Percentiles rank a stretch among this genome's conserved stretches.
Evolutionary conservation across 35 echinoderm and acorn worm species (phyloP).

Genomic region (Strongylocentrotus purpuratus): DNA sequence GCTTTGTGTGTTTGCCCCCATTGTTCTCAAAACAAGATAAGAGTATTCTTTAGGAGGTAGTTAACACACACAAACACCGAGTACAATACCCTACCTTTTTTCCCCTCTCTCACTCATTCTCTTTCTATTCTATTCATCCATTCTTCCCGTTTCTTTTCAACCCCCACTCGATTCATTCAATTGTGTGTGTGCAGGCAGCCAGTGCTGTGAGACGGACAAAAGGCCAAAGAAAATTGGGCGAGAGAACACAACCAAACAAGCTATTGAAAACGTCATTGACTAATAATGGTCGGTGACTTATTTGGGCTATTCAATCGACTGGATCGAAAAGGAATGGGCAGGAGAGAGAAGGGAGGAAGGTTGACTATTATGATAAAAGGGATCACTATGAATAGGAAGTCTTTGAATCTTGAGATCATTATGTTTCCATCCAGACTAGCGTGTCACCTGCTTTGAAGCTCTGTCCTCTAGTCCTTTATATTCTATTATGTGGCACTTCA

Average conservation of each 20-base stretch:
- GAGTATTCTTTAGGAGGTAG: slow-evolving; percentile 31
- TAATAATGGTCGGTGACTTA: slow-evolving; percentile 12
- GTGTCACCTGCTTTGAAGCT: not conserved
- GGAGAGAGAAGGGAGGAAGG: not conserved
- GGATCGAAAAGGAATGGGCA: not conserved
- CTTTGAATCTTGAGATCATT: not conserved
- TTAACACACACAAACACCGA: slow-evolving; percentile 3
- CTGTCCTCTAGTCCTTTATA: not conserved
- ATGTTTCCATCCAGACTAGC: not conserved
- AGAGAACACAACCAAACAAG: slow-evolving; percentile 15
- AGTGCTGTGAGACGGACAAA: not conserved
- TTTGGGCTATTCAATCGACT: not conserved
- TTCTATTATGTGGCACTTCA: slow-evolving; percentile 6
- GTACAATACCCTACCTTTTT: not conserved
- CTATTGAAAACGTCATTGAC: slow-evolving; percentile 2
- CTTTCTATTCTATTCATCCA: not conserved
- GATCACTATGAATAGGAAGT: not conserved
- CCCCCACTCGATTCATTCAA: not conserved
- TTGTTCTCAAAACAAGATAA: slow-evolving; percentile 18
- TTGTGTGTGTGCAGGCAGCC: not conserved
- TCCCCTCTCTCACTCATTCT: not conserved
- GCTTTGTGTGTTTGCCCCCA: slow-evolving; percentile 15
- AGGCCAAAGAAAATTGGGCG: not conserved
- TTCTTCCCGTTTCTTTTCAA: not conserved
- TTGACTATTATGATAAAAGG: not conserved